Evolutionary conservation across 2,888 invertebrate genomes (phyloP).

Genomic region (Ochropleura leucogaster): DNA sequence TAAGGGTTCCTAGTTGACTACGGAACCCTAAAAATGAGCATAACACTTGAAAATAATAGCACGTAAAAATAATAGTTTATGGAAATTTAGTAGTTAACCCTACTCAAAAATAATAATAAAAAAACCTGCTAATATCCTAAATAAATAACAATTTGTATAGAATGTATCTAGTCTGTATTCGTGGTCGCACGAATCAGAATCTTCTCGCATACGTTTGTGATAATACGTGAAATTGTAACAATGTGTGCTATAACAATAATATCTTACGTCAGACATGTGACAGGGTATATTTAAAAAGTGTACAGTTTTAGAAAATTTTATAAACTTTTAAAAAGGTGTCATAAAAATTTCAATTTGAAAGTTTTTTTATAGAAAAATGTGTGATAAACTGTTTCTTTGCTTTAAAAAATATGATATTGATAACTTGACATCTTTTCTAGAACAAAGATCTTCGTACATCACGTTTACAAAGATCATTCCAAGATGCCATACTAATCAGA

Average conservation of each 20-base stretch:
- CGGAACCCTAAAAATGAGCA: too few relatives aligned
- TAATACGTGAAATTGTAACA: constrained; percentile 48
- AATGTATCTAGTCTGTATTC: constrained; percentile 46
- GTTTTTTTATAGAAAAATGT: constrained; percentile 11
- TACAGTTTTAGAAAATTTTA: constrained; percentile 21
- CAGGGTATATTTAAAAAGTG: constrained; percentile 34
- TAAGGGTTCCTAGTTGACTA: too few relatives aligned
- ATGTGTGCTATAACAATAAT: constrained; percentile 43
- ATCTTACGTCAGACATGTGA: constrained; percentile 50
- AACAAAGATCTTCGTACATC: neutral
- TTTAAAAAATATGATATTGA: neutral
- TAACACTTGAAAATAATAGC: too few relatives aligned
- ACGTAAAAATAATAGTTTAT: neutral
- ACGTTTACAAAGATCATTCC: neutral
- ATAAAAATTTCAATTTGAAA: neutral
- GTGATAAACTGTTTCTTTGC: constrained; percentile 13
- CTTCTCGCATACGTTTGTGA: constrained; percentile 54
- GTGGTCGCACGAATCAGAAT: constrained; percentile 54
- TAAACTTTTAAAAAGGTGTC: constrained; percentile 16
- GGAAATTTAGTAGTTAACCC: neutral
- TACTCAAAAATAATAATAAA: neutral
- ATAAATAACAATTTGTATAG: constrained; percentile 55
- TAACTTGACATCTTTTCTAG: neutral
- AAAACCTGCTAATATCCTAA: constrained; percentile 54
- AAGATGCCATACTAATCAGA: neutral